These are phyloP conservation scores for Cyprinodon variegatus DNA, from an alignment of 2,113 vertebrate genomes.

Conservation along the genomic window DNA sequence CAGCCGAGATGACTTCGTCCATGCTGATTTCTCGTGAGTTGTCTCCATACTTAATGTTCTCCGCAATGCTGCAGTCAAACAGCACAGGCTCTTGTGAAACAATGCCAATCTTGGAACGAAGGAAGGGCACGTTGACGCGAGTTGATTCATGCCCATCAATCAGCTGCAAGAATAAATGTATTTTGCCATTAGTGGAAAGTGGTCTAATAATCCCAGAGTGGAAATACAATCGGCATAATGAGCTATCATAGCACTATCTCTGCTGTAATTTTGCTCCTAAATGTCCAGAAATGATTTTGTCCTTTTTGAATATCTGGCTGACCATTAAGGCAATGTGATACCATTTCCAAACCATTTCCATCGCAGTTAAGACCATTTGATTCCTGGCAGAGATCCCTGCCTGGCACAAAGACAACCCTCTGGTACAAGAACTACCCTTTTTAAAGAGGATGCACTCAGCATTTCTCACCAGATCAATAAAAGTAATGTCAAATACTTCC, in stretches of 20 bases:
- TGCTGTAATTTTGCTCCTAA: slow-evolving; percentile 32
- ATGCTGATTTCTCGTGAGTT: slow-evolving; percentile 76
- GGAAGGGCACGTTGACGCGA: slow-evolving; percentile 75
- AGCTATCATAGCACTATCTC: slow-evolving; percentile 43
- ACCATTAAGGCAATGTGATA: slow-evolving; percentile 31
- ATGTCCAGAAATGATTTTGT: slow-evolving; percentile 45
- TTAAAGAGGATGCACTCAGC: slow-evolving; percentile 46
- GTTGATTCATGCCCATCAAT: slow-evolving; percentile 78
- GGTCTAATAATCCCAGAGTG: slow-evolving; percentile 35
- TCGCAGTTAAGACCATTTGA: slow-evolving; percentile 62
- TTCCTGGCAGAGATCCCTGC: slow-evolving; percentile 52
- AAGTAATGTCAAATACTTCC: slow-evolving; percentile 31
- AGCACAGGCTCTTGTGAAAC: slow-evolving; percentile 84
- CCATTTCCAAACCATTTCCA: slow-evolving; percentile 64
- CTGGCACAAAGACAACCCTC: slow-evolving; percentile 42
- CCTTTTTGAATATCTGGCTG: slow-evolving; percentile 44
- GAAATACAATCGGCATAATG: slow-evolving; percentile 50
- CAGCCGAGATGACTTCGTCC: slow-evolving; percentile 76
- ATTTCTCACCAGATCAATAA: slow-evolving; percentile 35
- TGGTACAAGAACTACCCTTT: slow-evolving; percentile 22
- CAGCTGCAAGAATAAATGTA: slow-evolving; percentile 69
- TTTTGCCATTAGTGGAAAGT: slow-evolving; percentile 50
- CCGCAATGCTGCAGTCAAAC: slow-evolving; percentile 83
- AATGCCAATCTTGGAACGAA: slow-evolving; percentile 84
- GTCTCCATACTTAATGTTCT: slow-evolving; percentile 84